Percentiles rank a stretch among this genome's conserved stretches.
phyloP scores from a whole-genome alignment of 2,888 invertebrate genomes.

The Drosophila nr. medialis region DNA sequence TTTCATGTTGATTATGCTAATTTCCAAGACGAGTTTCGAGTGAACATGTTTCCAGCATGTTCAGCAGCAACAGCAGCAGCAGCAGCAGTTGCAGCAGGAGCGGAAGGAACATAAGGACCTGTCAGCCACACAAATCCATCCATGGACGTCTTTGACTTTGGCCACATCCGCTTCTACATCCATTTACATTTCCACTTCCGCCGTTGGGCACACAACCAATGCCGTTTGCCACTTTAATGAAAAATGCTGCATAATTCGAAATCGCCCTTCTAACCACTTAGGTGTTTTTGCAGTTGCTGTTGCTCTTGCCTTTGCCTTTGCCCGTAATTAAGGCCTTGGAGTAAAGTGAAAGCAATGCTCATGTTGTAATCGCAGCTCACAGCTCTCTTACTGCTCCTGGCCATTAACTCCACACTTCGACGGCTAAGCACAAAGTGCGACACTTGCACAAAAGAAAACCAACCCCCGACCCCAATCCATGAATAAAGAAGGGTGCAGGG shows the following conservation, averaged over 20 bases:
- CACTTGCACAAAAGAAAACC: conserved; percentile 46
- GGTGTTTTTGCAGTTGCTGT: conserved; percentile 30
- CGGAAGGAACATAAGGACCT: conserved; percentile 41
- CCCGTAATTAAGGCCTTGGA: conserved; percentile 61
- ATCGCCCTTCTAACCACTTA: conserved; percentile 32
- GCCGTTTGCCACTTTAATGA: conserved; percentile 69
- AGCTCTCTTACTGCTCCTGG: conserved; percentile 37
- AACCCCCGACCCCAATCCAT: not conserved
- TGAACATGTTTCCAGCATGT: conserved; percentile 63
- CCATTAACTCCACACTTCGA: conserved; percentile 77
- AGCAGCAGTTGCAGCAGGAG: conserved; percentile 9
- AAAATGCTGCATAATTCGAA: conserved; percentile 74
- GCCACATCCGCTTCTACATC: conserved; percentile 49
- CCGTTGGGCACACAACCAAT: conserved; percentile 45
- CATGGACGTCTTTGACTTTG: conserved; percentile 52
- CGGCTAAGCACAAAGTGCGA: conserved; percentile 71
- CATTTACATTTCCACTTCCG: conserved; percentile 45
- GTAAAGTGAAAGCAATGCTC: conserved; percentile 53
- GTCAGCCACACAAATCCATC: conserved; percentile 62
- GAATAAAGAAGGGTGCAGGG: conserved; percentile 2
- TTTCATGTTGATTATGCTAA: conserved; percentile 79
- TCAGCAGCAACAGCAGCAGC: conserved; percentile 26
- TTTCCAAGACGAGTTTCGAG: conserved; percentile 67
- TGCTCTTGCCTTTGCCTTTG: not conserved
- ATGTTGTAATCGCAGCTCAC: conserved; percentile 31